phyloP scores from a whole-genome alignment of 1,140 invertebrate species.

The Aricia agestis region DNA sequence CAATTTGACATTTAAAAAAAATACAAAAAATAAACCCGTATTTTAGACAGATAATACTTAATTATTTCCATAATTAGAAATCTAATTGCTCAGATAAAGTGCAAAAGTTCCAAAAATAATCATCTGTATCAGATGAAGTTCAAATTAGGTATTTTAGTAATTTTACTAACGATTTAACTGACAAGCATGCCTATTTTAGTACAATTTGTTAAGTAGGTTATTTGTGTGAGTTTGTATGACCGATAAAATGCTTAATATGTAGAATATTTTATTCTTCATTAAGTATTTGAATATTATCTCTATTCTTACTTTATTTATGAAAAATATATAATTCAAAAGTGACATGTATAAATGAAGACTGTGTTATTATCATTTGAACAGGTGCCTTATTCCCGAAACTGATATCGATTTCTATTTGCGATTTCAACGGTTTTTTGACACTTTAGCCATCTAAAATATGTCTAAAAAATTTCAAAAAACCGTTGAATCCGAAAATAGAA shows the following conservation, averaged over 20 bases:
- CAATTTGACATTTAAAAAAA: neutral
- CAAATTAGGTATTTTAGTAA: slow-evolving; percentile 63
- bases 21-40: neutral
- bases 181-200: slow-evolving; percentile 72
- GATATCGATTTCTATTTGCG: no score
- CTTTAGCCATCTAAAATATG: no score
- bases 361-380: no score
- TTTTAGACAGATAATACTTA: neutral
- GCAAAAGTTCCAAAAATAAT: slow-evolving; percentile 61
- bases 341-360: neutral
- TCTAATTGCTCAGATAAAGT: slow-evolving; percentile 58
- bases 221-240: slow-evolving; percentile 46
- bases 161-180: slow-evolving; percentile 61
- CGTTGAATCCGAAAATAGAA: no score
- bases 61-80: slow-evolving; percentile 25
- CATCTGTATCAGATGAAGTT: slow-evolving; percentile 75
- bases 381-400: no score
- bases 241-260: slow-evolving; percentile 22
- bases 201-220: slow-evolving; percentile 63
- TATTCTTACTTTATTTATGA: neutral
- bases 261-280: neutral
- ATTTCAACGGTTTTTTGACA: no score
- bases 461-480: no score
- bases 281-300: slow-evolving; percentile 15
- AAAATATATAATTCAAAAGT: slow-evolving; percentile 4